Evolutionary conservation across 2,113 vertebrate species (phyloP).

Genomic region (Myrmecophaga tridactyla): DNA sequence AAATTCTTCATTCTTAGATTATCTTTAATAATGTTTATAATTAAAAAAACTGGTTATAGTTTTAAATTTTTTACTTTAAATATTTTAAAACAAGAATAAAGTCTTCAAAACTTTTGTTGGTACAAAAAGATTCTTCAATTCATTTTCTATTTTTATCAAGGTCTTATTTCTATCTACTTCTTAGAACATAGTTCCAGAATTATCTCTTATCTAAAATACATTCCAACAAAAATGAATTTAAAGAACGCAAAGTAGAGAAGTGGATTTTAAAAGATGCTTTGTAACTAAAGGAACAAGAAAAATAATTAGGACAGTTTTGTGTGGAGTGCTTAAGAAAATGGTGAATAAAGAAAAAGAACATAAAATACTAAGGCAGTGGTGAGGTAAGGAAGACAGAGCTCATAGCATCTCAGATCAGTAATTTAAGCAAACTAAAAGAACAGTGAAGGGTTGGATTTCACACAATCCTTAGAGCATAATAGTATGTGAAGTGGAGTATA

Average conservation of each 20-base stretch:
- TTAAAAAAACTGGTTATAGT: not conserved
- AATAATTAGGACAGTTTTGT: not conserved
- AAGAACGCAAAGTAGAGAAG: not conserved
- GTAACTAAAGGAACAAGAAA: not conserved
- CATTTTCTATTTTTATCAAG: not conserved
- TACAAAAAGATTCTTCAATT: not conserved
- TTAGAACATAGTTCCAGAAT: not conserved
- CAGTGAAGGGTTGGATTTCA: too few species aligned
- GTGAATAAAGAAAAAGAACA: not conserved
- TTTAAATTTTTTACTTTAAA: not conserved
- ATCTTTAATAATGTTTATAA: constrained; percentile 58
- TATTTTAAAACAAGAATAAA: not conserved
- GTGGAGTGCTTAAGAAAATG: not conserved
- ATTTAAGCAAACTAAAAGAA: not conserved
- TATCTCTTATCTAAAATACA: not conserved
- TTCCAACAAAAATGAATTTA: not conserved
- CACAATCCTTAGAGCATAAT: not conserved
- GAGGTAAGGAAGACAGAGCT: not conserved
- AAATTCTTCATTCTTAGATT: constrained; percentile 41
- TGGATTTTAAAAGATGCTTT: not conserved
- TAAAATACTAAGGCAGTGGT: not conserved
- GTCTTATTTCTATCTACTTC: not conserved
- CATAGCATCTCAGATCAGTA: not conserved
- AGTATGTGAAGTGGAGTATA: not conserved
- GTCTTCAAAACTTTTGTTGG: not conserved